Percentiles rank a stretch among this genome's conserved stretches.
Evolutionary conservation across 2,888 invertebrate species (phyloP).

Genomic region (Hypena proboscidalis): DNA sequence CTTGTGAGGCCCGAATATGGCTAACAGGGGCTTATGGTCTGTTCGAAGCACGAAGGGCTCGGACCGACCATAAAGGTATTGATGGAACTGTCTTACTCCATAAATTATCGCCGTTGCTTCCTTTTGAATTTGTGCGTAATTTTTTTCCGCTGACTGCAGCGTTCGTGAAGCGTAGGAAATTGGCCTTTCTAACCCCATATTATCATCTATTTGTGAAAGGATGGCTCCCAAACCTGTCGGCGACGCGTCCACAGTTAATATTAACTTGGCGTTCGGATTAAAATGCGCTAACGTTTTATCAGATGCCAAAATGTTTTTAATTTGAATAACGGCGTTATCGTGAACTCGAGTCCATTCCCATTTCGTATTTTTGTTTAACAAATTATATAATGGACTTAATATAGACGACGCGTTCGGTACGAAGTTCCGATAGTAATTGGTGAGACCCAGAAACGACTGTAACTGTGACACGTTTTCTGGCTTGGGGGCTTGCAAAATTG

Average conservation of each 20-base stretch:
- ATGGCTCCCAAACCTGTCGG: constrained; percentile 38
- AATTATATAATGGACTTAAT: too few relatives aligned
- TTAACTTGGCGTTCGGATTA: constrained; percentile 24
- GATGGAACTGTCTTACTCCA: too few relatives aligned
- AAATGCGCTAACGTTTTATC: constrained; percentile 35
- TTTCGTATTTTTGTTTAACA: too few relatives aligned
- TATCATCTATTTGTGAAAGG: too few relatives aligned
- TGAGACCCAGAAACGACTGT: too few relatives aligned
- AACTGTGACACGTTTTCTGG: too few relatives aligned
- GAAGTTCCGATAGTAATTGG: constrained; percentile 1
- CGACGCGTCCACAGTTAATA: constrained; percentile 40
- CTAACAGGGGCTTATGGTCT: constrained; percentile 39
- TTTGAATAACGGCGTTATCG: constrained; percentile 20
- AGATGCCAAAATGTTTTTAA: constrained; percentile 26
- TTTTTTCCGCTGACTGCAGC: constrained; percentile 29
- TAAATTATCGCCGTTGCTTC: constrained; percentile 21
- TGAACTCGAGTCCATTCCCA: too few relatives aligned
- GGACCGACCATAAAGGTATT: too few relatives aligned
- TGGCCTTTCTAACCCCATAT: too few relatives aligned
- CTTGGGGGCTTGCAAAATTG: too few relatives aligned
- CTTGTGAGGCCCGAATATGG: constrained; percentile 38
- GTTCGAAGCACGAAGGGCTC: constrained; percentile 34
- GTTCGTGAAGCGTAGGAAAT: constrained; percentile 39
- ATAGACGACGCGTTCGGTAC: too few relatives aligned
- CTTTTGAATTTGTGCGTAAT: constrained; percentile 15